These are phyloP conservation scores for Sinocyclocheilus maitianheensis DNA, from an alignment of 2,113 vertebrate species.

Conservation along the genomic window DNA sequence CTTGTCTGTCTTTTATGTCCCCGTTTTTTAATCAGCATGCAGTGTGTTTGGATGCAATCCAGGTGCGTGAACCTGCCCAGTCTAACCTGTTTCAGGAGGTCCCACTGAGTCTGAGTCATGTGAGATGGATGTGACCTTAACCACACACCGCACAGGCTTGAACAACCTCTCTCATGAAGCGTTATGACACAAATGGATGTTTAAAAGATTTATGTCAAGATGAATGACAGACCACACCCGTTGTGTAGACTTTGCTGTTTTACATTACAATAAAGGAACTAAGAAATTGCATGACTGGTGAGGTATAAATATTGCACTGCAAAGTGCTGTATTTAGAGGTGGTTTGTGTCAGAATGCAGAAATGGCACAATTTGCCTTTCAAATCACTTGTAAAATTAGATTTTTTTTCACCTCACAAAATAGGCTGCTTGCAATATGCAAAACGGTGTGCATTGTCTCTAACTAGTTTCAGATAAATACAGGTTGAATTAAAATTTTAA, in stretches of 20 bases:
- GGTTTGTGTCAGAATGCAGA: too few relatives aligned
- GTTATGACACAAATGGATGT: neutral
- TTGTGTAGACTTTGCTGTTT: too few relatives aligned
- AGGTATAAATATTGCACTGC: too few relatives aligned
- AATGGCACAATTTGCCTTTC: neutral
- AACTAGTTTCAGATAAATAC: neutral
- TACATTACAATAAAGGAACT: too few relatives aligned
- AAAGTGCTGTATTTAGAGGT: too few relatives aligned
- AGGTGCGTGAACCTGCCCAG: slow-evolving; percentile 25
- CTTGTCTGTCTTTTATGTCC: slow-evolving; percentile 60
- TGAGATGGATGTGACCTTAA: slow-evolving; percentile 18
- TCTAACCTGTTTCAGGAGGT: slow-evolving; percentile 24
- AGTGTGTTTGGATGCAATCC: slow-evolving; percentile 41
- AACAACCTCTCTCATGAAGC: neutral
- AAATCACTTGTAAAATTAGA: neutral
- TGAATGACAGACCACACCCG: too few relatives aligned
- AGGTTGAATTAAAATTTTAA: neutral
- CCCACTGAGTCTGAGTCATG: slow-evolving; percentile 11
- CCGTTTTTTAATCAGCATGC: slow-evolving; percentile 50
- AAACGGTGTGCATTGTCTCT: neutral
- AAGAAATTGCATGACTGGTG: too few relatives aligned
- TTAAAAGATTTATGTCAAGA: neutral
- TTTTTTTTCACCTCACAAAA: neutral
- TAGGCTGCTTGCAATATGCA: neutral
- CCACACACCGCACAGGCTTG: neutral